Evolutionary conservation across 2,113 vertebrate genomes (phyloP), one percentile per base, ranked within the genome.

Genomic region (Oplegnathus fasciatus): DNA sequence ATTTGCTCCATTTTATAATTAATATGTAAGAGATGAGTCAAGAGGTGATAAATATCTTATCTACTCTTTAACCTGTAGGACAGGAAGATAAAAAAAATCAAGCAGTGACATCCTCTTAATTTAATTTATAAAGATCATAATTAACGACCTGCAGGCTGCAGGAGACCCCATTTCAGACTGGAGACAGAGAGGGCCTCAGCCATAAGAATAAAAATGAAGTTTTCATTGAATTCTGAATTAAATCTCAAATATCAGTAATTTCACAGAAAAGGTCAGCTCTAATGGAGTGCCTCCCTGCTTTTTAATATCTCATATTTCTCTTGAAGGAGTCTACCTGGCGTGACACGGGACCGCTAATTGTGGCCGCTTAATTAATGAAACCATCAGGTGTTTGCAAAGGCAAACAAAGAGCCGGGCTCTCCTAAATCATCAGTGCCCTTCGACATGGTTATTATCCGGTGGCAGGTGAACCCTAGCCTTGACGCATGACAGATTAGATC

Each of bases 241-340:
- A 95, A 94, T 93, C 93, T 95, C 93, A 96, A 96, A 96, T 96
- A 96, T 96, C 95, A 95, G 95, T 95, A 94, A 95, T 96, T 94
- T 94, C 94, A 93, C 92, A 93, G 90, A 91, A 96, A 96, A 96
- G 95, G 95, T 96, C 95, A 96, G 89, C 88, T 86, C 92, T 96
- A 96, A 96, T 95, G 92, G 94, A 95, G 94, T 94, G 80, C 91
- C 91, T 84, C 91, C 89, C 87, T 85, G 88, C 84, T 89, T 94
- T 95, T 95, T 94, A 95, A 95, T 93, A 92, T 89, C 89, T 83
- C 93, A 89, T 93, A 94, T 93, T 90, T 92, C 92, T 91, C 93
- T 91, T 91, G 92, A 92, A 94, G 91, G 86, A 85, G 82, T 84
- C 88, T 82, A 90, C 88, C 86, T 89, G 91, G 75, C 72, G 55